These are phyloP conservation scores for Nebria brevicollis DNA, from an alignment of 2,888 invertebrate species.

Conservation along the genomic window DNA sequence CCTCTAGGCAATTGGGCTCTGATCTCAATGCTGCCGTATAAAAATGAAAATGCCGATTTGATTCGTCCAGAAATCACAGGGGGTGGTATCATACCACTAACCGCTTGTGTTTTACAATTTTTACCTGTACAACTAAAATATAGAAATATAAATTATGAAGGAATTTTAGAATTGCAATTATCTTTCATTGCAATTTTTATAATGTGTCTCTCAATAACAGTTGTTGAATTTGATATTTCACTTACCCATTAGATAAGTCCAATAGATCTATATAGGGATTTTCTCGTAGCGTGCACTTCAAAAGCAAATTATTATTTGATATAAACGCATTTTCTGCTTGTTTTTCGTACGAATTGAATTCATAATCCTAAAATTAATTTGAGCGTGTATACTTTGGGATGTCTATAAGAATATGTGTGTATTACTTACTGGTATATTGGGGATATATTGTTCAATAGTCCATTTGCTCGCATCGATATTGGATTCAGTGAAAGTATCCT, in stretches of 20 bases:
- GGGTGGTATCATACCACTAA: slow-evolving; percentile 54
- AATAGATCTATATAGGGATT: neutral
- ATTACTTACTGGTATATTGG: slow-evolving; percentile 61
- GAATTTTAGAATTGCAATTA: neutral
- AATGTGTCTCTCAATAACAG: neutral
- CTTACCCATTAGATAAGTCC: slow-evolving; percentile 48
- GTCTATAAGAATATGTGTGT: neutral
- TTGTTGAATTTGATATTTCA: neutral
- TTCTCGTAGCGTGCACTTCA: slow-evolving; percentile 57
- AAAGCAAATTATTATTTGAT: slow-evolving; percentile 57
- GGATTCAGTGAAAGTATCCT: slow-evolving; percentile 68
- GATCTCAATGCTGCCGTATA: slow-evolving; percentile 65
- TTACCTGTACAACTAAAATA: slow-evolving; percentile 60
- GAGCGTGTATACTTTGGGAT: neutral
- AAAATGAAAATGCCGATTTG: slow-evolving; percentile 62
- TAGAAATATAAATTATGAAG: neutral
- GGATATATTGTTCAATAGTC: slow-evolving; percentile 69
- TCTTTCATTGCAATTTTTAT: neutral
- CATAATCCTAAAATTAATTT: slow-evolving; percentile 58
- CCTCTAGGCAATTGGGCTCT: slow-evolving; percentile 66
- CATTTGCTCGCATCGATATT: slow-evolving; percentile 64
- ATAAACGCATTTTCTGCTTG: slow-evolving; percentile 57
- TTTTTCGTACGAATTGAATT: slow-evolving; percentile 63
- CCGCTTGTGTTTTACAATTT: slow-evolving; percentile 2
- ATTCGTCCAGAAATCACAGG: slow-evolving; percentile 65